Percentiles rank a stretch among this genome's conserved stretches.
Evolutionary conservation across 1,140 invertebrate species (phyloP).

Genomic region (Sitobion miscanthi): DNA sequence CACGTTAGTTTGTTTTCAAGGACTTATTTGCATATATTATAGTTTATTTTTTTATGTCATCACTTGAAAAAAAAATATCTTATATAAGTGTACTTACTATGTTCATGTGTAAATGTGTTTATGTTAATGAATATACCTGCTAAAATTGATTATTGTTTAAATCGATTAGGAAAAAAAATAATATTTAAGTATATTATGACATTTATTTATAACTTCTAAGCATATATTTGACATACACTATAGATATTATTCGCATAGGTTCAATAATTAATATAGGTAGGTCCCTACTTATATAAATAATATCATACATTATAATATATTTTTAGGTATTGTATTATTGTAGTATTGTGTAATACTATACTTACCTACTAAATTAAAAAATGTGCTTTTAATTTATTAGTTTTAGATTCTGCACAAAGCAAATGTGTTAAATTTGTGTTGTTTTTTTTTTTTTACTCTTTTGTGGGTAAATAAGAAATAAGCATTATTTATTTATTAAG

Average conservation of each 20-base stretch:
- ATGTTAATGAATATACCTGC: not conserved
- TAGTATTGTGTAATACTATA: not conserved
- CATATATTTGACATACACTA: not conserved
- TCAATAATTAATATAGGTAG: not conserved
- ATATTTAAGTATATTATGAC: not conserved
- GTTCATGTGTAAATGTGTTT: not conserved
- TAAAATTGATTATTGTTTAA: not conserved
- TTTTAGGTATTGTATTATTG: too few species aligned
- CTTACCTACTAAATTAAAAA: not conserved
- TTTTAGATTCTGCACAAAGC: not conserved
- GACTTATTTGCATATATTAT: not conserved
- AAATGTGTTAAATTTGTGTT: too few species aligned
- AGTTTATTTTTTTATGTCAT: constrained; percentile 28
- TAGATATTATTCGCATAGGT: not conserved
- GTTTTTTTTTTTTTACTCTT: too few species aligned
- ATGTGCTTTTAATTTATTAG: not conserved
- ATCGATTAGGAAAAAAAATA: not conserved
- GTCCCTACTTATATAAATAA: not conserved
- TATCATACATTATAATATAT: not conserved
- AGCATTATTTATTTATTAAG: too few species aligned
- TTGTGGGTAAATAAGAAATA: too few species aligned
- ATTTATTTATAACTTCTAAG: not conserved
- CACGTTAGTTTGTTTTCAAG: constrained; percentile 7
- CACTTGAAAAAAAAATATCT: not conserved
- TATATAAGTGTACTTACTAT: not conserved